Evolutionary conservation across 1,140 invertebrate genomes (phyloP), one percentile per base, ranked within the genome.

Genomic region (Adoxophyes honmai): DNA sequence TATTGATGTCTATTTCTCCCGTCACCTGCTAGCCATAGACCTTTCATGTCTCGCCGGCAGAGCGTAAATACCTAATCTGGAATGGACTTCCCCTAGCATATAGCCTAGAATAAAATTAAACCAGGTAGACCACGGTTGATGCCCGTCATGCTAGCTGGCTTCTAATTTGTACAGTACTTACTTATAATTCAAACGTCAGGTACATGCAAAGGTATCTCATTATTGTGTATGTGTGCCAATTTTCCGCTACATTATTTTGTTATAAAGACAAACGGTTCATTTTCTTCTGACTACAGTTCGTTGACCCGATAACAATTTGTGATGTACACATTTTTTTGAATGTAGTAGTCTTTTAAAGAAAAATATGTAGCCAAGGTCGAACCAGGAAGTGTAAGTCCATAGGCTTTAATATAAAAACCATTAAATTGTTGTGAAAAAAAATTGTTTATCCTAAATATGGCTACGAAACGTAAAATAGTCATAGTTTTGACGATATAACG

Each of bases 221-320:
- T 33, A 18, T 10, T 48, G 18, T 33, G 39, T 15, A 15, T 48
- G 10, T 48, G 42, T 48, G 42, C 42, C 42, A 48, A 48, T 48
- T 48, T 48, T 48, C 42, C 42, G 42, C 16, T 48, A 48, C 42
- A 18, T 28, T 48, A 28, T 13, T 48, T 18, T 16, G 42, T 48
- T 48, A 28, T 28, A 28, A 33, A 48, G 18, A 48, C 42, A 48
- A 48, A 4, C 11, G 21, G 42, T 21, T 48, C n/a, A 48, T 48
- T 21, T 48, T 48, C 42, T 21, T 44, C 28, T 48, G 16, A 18
- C 1, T n/a, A 16, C 9, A 48, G 42, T 16, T 48, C 1, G 18
- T 48, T 11, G 42, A 48, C 42, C 42, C 28, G n/a, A n/a, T 6
- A 1, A 33, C 18, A 10, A 48, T 48, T 28, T 21, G 42, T 28